A percentile compares a stretch with the other conserved stretches of the same genome.
Conservation (phyloP, 2,888 invertebrate species). For the Macroteleia sp. region DNA sequence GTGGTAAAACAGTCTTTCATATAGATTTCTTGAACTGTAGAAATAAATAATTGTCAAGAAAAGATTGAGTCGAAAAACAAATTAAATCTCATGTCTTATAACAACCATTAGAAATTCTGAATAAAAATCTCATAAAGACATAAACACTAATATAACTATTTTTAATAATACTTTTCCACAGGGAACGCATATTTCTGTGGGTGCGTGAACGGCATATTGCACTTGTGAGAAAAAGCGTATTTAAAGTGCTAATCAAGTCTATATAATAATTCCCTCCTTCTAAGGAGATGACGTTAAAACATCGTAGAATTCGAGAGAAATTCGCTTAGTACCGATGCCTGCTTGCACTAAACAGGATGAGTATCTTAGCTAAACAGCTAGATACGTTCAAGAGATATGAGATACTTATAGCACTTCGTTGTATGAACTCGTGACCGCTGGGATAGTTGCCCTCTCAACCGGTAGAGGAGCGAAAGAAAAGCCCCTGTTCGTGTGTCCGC, state of each 20-base stretch:
- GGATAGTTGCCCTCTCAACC: conserved; percentile 58
- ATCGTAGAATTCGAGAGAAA: conserved; percentile 9
- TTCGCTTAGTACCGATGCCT: conserved; percentile 33
- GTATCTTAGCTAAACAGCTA: conserved; percentile 75
- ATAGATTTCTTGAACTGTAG: no score
- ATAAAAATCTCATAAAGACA: no score
- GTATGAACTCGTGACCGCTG: conserved; percentile 73
- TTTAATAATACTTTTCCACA: no score
- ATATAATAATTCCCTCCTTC: not conserved
- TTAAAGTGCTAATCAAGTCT: conserved; percentile 22
- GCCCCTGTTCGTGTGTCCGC: not conserved
- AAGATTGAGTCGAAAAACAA: no score
- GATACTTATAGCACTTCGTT: conserved; percentile 74
- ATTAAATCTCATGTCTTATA: no score
- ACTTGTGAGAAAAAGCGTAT: not conserved
- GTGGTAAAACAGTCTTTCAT: no score
- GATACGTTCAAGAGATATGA: conserved; percentile 69
- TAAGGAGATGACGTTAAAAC: not conserved
- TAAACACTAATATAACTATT: no score
- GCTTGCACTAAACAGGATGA: conserved; percentile 60
- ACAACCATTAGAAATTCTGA: no score
- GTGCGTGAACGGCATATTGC: not conserved
- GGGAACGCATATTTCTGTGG: no score
- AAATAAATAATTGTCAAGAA: no score
- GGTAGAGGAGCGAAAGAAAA: conserved; percentile 14